These are phyloP conservation scores for Bujurquina vittata DNA, from an alignment of 2,113 vertebrate genomes.

Conservation along the genomic window DNA sequence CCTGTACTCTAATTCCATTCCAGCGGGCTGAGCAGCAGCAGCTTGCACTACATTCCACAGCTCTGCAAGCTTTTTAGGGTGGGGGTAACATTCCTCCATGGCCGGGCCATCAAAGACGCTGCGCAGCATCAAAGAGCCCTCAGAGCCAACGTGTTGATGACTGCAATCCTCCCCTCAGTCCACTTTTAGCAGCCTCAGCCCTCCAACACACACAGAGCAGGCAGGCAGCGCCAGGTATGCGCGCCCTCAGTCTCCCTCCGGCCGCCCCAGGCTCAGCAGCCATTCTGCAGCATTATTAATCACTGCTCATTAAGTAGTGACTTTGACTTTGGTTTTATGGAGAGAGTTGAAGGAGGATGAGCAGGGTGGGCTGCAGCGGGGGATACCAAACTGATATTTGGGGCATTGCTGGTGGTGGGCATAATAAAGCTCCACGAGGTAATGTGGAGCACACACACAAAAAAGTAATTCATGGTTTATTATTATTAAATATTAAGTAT, in stretches of 20 bases:
- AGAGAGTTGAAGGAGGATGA: conserved; percentile 8
- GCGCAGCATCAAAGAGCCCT: conserved; percentile 77
- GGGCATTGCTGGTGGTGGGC: conserved; percentile 5
- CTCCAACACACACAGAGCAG: conserved; percentile 17
- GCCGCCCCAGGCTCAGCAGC: not conserved
- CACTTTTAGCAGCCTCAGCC: conserved; percentile 76
- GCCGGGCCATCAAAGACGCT: conserved; percentile 76
- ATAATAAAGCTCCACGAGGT: not conserved
- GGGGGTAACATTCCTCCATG: conserved; percentile 72
- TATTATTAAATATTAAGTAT: not conserved
- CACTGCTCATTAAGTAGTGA: conserved; percentile 68
- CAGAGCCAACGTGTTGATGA: conserved; percentile 81
- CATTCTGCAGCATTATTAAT: conserved; percentile 58
- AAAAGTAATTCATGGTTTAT: not conserved
- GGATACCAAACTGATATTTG: conserved; percentile 39
- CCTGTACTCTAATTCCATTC: conserved; percentile 80
- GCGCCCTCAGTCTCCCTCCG: conserved; percentile 22
- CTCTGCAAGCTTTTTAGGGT: conserved; percentile 77
- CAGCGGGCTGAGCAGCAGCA: conserved; percentile 72
- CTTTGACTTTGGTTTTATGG: conserved; percentile 65
- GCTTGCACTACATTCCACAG: conserved; percentile 81
- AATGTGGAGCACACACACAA: not conserved
- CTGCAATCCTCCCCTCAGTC: conserved; percentile 75
- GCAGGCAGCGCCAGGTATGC: conserved; percentile 54
- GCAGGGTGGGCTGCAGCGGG: not conserved